phyloP scores from a whole-genome alignment of 2,888 invertebrate species.

The Strigamia transsilvanica region DNA sequence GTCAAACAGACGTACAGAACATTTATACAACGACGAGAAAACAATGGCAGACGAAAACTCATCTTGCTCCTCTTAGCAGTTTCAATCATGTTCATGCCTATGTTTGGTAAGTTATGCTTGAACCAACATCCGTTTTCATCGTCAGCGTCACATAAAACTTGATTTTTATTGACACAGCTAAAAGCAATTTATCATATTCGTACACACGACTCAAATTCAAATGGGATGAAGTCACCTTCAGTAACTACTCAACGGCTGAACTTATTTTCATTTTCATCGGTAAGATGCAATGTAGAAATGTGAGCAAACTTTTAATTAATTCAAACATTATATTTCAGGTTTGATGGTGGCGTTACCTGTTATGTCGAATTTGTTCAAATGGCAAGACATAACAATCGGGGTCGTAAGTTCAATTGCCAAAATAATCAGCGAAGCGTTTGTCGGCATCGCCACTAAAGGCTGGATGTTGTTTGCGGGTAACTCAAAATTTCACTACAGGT shows the following conservation, averaged over 20 bases:
- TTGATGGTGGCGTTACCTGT: neutral
- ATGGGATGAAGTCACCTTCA: neutral
- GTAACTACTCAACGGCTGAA: neutral
- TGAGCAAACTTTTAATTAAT: no score
- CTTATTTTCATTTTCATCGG: neutral
- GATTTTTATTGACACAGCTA: neutral
- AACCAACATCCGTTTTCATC: neutral
- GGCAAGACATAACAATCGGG: neutral
- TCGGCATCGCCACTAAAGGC: neutral
- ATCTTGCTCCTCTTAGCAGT: neutral
- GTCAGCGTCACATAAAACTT: no score
- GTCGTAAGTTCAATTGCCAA: neutral
- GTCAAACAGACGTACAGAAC: neutral
- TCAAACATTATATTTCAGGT: neutral
- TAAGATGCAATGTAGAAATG: neutral
- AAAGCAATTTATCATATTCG: neutral
- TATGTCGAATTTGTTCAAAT: neutral
- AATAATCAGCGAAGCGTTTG: neutral
- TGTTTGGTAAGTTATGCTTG: neutral
- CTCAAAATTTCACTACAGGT: neutral
- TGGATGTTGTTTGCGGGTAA: constrained; percentile 20
- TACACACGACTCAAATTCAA: neutral
- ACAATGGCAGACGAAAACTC: neutral
- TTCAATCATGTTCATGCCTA: neutral
- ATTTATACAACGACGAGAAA: neutral